phyloP scores from a whole-genome alignment of 1,140 invertebrate species.

The Hyphantria cunea region DNA sequence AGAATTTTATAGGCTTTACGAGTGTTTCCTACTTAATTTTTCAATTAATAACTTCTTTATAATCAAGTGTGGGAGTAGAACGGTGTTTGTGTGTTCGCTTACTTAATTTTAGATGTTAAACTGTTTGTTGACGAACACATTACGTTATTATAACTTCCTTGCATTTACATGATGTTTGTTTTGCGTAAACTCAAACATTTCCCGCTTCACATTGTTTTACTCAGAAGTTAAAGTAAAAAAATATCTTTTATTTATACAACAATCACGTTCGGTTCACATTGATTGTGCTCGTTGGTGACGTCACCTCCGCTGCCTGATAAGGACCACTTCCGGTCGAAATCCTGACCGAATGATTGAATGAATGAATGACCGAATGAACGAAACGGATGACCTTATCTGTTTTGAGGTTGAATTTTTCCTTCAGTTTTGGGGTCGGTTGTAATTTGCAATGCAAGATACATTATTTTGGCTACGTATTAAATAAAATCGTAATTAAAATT shows the following conservation, averaged over 20 bases:
- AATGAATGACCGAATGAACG: conserved; percentile 59
- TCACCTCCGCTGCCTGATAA: conserved; percentile 73
- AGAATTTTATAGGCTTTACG: conserved; percentile 17
- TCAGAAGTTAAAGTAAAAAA: conserved; percentile 39
- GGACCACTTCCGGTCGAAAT: conserved; percentile 70
- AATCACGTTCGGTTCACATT: conserved; percentile 66
- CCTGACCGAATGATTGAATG: conserved; percentile 51
- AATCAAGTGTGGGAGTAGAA: neutral
- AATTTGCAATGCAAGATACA: conserved; percentile 16
- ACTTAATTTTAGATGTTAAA: conserved; percentile 14
- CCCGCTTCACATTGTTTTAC: conserved; percentile 62
- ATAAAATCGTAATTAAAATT: conserved; percentile 31
- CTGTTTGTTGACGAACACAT: conserved; percentile 26
- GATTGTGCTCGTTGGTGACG: conserved; percentile 65
- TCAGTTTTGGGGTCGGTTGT: conserved; percentile 13
- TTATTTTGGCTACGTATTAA: conserved; percentile 8
- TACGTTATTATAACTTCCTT: conserved; percentile 31
- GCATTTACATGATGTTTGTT: conserved; percentile 31
- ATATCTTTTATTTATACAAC: conserved; percentile 68
- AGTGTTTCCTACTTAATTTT: conserved; percentile 13
- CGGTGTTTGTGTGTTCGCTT: neutral
- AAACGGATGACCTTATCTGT: conserved; percentile 47
- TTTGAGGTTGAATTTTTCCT: conserved; percentile 30
- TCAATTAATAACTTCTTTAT: conserved; percentile 10
- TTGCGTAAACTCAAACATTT: conserved; percentile 50